Evolutionary conservation across 2,113 vertebrate species (phyloP).

Genomic region (Alligator mississippiensis): DNA sequence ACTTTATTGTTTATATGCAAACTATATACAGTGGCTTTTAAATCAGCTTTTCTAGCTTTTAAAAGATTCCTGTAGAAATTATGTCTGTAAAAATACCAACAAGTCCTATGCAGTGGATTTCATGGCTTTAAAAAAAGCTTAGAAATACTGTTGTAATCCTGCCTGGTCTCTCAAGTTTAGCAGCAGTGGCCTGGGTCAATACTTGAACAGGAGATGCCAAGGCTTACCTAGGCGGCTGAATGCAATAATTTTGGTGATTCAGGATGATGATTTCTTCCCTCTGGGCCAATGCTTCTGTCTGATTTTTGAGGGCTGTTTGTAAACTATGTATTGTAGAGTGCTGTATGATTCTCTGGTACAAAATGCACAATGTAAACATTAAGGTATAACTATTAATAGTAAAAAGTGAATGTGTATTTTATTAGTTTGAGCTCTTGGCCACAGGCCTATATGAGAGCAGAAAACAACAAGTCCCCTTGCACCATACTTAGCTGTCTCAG

Average conservation of each 20-base stretch:
- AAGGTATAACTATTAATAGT: neutral
- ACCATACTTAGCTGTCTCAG: neutral
- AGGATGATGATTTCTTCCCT: accelerated
- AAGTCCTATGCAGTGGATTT: neutral
- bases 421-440: conserved; percentile 2
- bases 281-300: neutral
- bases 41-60: neutral
- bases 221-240: neutral
- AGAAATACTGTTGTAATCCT: neutral
- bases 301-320: neutral
- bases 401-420: conserved; percentile 15
- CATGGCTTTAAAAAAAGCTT: neutral
- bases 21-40: neutral
- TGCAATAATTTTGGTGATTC: neutral
- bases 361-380: neutral
- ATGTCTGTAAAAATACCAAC: neutral
- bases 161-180: neutral
- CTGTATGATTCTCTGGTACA: neutral
- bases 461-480: neutral
- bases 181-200: neutral
- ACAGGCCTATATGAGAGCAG: conserved; percentile 3
- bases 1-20: neutral
- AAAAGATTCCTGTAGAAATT: neutral
- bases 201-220: neutral
- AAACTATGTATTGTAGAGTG: neutral